Base-by-base conservation (phyloP, 2,888 invertebrate species). In the Phyllotreta cruciferae region DNA sequence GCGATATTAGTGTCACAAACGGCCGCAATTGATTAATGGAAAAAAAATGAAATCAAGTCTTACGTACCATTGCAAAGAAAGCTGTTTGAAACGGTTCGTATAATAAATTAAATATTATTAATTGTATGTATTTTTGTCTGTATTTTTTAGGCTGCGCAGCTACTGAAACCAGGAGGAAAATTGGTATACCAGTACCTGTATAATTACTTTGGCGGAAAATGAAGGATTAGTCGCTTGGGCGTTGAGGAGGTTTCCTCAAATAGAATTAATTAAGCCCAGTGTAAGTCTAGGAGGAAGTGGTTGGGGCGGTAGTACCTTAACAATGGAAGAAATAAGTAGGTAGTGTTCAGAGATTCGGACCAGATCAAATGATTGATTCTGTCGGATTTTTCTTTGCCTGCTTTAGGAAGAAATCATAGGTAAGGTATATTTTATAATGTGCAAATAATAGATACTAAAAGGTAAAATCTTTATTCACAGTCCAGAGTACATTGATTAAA, bases 161-260 rank as follows among this genome's bases (percentile, higher is more conserved):
- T 94, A n/a, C 75, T 95, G 42, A 92, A 90, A 82, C 80, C 83
- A 0, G 87, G 87, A 42, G 95, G 95, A 1, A 83, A 80, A 36
- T 79, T 96, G 60, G 90, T 94, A 0, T 96, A 94, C 79, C n/a
- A 94, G 94, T 75, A 96, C 96, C 3, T 96, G 96, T 77, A 94
- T 94, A 1, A 83, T 93, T 56, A 90, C 90, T 2, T 77, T 88
- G 52, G 88, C 87, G 9, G 96, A 96, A 82, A 95, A 96, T 80
- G 96, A 96, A 82, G 85, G 85, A 14, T 86, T 93, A 75, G 89
- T 95, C 0, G 83, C 84, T 4, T 94, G 94, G 93, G 89, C 88
- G 0, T 81, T 94, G 56, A 82, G 85, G 42, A 88, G 85, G 66
- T 92, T 86, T 76, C 84, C 88, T 0, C 79, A 82, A 69, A 75